Evolutionary conservation across 2,113 vertebrate genomes (phyloP), one percentile per base, ranked within the genome.

Genomic region (Oophaga pumilio): DNA sequence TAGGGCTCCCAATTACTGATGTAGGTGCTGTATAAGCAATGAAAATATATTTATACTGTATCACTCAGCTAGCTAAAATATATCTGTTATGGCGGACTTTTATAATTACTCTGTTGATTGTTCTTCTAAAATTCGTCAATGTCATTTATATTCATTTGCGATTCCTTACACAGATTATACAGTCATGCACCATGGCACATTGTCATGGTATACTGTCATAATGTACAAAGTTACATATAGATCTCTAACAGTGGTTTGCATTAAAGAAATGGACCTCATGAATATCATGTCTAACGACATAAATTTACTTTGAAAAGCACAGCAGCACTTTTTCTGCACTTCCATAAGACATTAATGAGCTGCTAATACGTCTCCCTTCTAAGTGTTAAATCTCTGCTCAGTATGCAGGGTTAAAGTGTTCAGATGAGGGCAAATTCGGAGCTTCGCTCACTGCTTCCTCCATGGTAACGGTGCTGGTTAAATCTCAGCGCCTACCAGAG

Each of bases 321-420:
- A 84, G 73, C 71, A 43, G 33, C 81, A 88, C 43, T 84, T 77
- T 53, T 84, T 68, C 15, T 18, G 50, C 59, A 88, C 80, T 50
- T 84, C 68, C 57, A 76, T 84, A 59, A 84, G 81, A 77, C 87
- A 84, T 88, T 83, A 84, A 88, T 84, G 87, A 88, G 87, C 79
- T 84, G 87, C 49, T 88, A 88, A 88, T 76, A 59, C 26, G 56
- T 88, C 69, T 82, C 26, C 26, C 49, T n/a, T 88, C 24, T 26
- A 43, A 57, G 71, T 76, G 86, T 76, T 82, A 59, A 87, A 76
- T 56, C 53, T 22, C 12, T 20, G 59, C 43, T 84, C 50, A 77
- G 71, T 71, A 56, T 4, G 49, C 59, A 88, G 71, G 87, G 69
- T 88, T 88, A 88, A 88, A 88, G 18, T 2, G 11, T 82, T 79